Conservation (phyloP, 2,888 invertebrate species). For the Malachius bipustulatus region DNA sequence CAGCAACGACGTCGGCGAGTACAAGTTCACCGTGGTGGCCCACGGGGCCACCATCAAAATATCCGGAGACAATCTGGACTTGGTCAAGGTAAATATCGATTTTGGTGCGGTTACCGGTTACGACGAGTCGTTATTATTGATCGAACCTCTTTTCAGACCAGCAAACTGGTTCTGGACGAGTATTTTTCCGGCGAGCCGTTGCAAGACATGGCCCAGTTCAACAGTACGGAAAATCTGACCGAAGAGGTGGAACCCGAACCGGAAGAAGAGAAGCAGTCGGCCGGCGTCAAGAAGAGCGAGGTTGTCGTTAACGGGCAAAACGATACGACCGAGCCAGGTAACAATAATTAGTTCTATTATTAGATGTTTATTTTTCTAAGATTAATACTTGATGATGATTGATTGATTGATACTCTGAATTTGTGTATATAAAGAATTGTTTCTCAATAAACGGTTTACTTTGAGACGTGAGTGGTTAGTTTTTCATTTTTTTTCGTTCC, state of each 20-base stretch:
- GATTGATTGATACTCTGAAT: too few species aligned
- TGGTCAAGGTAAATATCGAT: slow-evolving; percentile 65
- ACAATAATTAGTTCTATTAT: slow-evolving; percentile 12
- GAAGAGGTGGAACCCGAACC: slow-evolving; percentile 28
- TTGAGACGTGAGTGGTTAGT: too few species aligned
- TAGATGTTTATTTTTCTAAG: slow-evolving; percentile 4
- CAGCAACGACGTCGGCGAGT: slow-evolving; percentile 77
- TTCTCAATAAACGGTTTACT: too few species aligned
- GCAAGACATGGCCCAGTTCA: slow-evolving; percentile 34
- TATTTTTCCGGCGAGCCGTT: slow-evolving; percentile 50
- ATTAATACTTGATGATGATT: too few species aligned
- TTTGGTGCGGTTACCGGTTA: too few species aligned
- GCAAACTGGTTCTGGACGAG: slow-evolving; percentile 78
- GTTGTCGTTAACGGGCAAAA: slow-evolving; percentile 22
- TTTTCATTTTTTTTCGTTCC: too few species aligned
- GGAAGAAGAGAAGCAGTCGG: slow-evolving; percentile 30
- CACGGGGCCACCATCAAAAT: slow-evolving; percentile 76
- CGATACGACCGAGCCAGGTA: slow-evolving; percentile 24
- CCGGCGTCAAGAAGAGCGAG: slow-evolving; percentile 21
- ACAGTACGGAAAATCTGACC: slow-evolving; percentile 36
- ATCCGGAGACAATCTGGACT: slow-evolving; percentile 71
- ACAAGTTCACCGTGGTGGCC: slow-evolving; percentile 72
- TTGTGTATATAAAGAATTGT: too few species aligned
- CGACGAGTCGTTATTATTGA: too few species aligned
- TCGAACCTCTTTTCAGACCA: too few species aligned